A percentile compares a stretch with the other conserved stretches of the same genome.
Evolutionary conservation across 2,888 invertebrate genomes (phyloP).

Genomic region (Tetramorium bicarinatum): DNA sequence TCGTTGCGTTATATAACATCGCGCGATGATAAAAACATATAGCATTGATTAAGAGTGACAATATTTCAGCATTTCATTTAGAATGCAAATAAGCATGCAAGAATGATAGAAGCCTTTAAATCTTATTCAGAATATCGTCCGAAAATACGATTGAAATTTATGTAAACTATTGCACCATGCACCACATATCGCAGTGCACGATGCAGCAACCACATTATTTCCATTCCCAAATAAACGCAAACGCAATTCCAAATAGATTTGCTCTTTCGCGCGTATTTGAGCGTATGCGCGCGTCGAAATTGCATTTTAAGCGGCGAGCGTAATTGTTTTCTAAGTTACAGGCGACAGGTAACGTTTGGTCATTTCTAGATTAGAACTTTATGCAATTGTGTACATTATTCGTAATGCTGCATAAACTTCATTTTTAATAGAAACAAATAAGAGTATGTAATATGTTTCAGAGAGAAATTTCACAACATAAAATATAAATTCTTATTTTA

Average conservation of each 20-base stretch:
- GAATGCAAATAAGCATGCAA: conserved; percentile 7
- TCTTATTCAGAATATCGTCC: conserved; percentile 9
- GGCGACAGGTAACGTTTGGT: neutral
- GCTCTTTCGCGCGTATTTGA: conserved; percentile 16
- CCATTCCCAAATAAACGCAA: conserved; percentile 44
- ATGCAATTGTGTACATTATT: neutral
- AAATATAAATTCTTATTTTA: neutral
- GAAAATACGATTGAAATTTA: conserved; percentile 48
- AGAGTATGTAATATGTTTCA: neutral
- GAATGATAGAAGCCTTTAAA: conserved; percentile 22
- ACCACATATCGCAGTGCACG: conserved; percentile 19
- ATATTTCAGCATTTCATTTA: conserved; percentile 25
- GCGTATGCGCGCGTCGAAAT: conserved; percentile 7
- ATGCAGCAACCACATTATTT: conserved; percentile 10
- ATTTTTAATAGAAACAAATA: neutral
- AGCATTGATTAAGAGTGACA: neutral
- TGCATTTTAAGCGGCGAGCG: conserved; percentile 9
- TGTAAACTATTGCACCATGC: conserved; percentile 39
- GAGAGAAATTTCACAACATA: neutral
- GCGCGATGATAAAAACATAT: neutral
- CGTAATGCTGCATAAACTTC: neutral
- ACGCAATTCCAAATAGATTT: conserved; percentile 49
- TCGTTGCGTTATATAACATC: neutral
- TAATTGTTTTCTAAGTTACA: conserved; percentile 34
- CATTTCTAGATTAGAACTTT: neutral